A percentile compares a stretch with the other conserved stretches of the same genome.
These are phyloP conservation scores for Pammene fasciana DNA, from an alignment of 2,888 invertebrate genomes.

Conservation along the genomic window DNA sequence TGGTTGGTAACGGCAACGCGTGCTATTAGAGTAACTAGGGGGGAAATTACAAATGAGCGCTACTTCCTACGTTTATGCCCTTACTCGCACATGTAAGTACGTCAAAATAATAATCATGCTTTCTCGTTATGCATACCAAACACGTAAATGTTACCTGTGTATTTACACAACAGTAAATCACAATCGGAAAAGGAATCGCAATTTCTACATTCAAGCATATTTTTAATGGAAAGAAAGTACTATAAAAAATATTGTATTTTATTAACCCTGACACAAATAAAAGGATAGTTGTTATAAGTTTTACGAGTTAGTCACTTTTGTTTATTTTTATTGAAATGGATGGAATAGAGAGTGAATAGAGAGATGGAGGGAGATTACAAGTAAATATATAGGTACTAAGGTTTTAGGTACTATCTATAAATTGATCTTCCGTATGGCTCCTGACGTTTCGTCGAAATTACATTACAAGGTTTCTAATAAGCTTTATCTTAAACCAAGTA, in stretches of 20 bases:
- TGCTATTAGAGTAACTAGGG: slow-evolving; percentile 50
- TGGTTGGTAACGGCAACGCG: slow-evolving; percentile 48
- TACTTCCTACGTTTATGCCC: slow-evolving; percentile 49
- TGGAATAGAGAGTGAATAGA: too few species aligned
- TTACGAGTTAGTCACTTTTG: neutral
- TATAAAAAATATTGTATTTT: slow-evolving; percentile 7
- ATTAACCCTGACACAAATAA: neutral
- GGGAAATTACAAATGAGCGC: slow-evolving; percentile 48
- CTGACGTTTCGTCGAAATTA: neutral
- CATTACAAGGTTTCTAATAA: neutral
- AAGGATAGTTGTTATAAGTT: neutral
- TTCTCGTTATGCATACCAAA: slow-evolving; percentile 38
- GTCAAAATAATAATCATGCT: slow-evolving; percentile 46
- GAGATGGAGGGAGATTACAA: too few species aligned
- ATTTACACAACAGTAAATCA: slow-evolving; percentile 16
- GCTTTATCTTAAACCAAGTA: neutral
- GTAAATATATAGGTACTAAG: too few species aligned
- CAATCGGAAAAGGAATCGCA: slow-evolving; percentile 24
- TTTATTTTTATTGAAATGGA: too few species aligned
- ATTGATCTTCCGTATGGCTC: too few species aligned
- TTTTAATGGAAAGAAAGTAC: slow-evolving; percentile 4
- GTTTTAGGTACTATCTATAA: too few species aligned
- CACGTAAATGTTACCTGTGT: slow-evolving; percentile 25
- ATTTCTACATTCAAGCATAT: slow-evolving; percentile 21
- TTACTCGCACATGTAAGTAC: slow-evolving; percentile 43